Evolutionary conservation across 2,888 invertebrate species (phyloP).

Genomic region (Drosophila mulleri): DNA sequence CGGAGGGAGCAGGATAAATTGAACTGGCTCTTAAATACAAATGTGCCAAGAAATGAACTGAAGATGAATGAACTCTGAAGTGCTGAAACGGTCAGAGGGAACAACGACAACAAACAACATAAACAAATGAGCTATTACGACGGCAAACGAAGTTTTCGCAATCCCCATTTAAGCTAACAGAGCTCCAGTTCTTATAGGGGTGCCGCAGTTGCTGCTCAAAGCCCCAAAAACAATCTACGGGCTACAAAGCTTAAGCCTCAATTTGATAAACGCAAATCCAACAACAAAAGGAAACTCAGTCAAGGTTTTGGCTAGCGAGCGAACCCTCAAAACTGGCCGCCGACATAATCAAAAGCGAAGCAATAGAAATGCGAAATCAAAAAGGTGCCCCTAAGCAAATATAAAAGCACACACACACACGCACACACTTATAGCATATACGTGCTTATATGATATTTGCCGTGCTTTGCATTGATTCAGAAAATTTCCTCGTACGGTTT

Average conservation of each 20-base stretch:
- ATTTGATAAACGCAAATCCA: slow-evolving; percentile 68
- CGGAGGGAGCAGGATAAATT: slow-evolving; percentile 49
- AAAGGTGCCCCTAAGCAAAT: slow-evolving; percentile 46
- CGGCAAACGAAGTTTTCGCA: not conserved
- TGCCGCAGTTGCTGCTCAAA: slow-evolving; percentile 11
- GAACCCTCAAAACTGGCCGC: slow-evolving; percentile 54
- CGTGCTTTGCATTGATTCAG: slow-evolving; percentile 59
- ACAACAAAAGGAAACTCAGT: slow-evolving; percentile 39
- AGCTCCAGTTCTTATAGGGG: slow-evolving; percentile 12
- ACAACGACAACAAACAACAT: not conserved
- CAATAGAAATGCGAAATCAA: slow-evolving; percentile 52
- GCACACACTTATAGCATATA: not conserved
- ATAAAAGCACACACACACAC: slow-evolving; percentile 7
- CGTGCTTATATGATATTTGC: slow-evolving; percentile 33
- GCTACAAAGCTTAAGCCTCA: slow-evolving; percentile 65
- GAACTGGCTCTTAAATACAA: slow-evolving; percentile 32
- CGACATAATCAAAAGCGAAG: slow-evolving; percentile 15
- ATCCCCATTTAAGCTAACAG: not conserved
- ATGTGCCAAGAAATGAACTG: slow-evolving; percentile 43
- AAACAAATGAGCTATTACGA: slow-evolving; percentile 9
- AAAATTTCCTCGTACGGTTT: slow-evolving; percentile 48
- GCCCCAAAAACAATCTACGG: slow-evolving; percentile 51
- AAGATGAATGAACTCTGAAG: slow-evolving; percentile 33
- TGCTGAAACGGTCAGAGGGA: slow-evolving; percentile 7
- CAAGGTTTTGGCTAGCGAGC: slow-evolving; percentile 28